Base-by-base conservation (phyloP, 2,113 vertebrate species). In the Siphamia tubifer region DNA sequence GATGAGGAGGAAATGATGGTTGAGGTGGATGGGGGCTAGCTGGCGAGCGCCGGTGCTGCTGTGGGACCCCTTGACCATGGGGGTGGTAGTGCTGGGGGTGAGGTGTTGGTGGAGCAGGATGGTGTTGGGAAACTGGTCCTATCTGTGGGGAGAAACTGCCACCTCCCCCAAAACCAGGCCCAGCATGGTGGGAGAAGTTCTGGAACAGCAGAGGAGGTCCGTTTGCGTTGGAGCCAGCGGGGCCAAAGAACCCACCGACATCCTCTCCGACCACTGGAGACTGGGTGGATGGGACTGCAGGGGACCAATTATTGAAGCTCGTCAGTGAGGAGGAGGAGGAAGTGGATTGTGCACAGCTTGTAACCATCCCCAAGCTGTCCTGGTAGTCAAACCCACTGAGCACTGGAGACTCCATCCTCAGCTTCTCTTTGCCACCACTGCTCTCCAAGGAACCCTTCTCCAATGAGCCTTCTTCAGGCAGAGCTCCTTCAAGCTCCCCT, bases 301-400 rank as follows among this genome's bases (percentile, higher is more conserved):
- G 94, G 72, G 98, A 99, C 98, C 98, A 99, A 94, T 96, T 99
- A 87, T 96, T 98, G 48, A 99, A 99, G 79, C 96, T 94, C 65
- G 96, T 95, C 74, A 99, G 93, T 21, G 98, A 98, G 48, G 97
- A 97, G 6, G 96, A 94, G 39, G 96, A 96, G 51, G 96, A 94
- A 63, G 94, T 95, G 71, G 96, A 96, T 55, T 97, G 97, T 12
- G 94, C 93, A 60, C 6, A 95, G 91, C 81, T 86, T 43, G 95
- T 94, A 63, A 96, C 96, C 54, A 99, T 95, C 61, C 95, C 97
- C 6, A 96, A 85, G 63, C 94, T 93, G 68, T 99, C 98, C 74
- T 97, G 98, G 78, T 99, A 99, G 90, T 99, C 98, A 48, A 99
- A 99, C 68, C 95, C 95, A 17, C 96, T 92, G 55, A 99, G 91